A percentile compares a stretch with the other conserved stretches of the same genome.
Evolutionary conservation across 2,113 vertebrate species (phyloP).

Genomic region (Dryoscopus gambensis): DNA sequence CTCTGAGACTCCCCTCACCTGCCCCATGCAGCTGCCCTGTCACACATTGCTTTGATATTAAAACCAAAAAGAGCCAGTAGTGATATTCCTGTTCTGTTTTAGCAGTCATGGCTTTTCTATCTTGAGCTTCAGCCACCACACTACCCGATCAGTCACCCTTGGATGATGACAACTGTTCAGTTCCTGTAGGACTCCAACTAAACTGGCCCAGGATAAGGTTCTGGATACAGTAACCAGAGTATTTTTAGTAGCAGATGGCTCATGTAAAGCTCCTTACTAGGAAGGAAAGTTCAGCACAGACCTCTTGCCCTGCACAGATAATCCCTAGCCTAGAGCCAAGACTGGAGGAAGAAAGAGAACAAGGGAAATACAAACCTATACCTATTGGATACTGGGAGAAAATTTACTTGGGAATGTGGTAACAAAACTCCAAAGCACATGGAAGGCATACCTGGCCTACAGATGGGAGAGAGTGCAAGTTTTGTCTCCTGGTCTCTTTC

Average conservation of each 20-base stretch:
- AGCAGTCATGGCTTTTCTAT: conserved; percentile 16
- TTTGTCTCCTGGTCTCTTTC: conserved; percentile 48
- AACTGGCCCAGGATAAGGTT: not conserved
- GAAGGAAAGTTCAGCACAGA: not conserved
- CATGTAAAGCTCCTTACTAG: not conserved
- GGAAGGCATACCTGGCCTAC: conserved; percentile 3
- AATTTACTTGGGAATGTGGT: not conserved
- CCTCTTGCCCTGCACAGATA: not conserved
- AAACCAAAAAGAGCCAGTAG: not conserved
- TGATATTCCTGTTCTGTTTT: not conserved
- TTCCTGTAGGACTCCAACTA: not conserved
- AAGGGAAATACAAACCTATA: not conserved
- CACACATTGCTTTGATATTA: not conserved
- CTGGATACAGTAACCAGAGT: not conserved
- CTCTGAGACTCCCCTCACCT: not conserved
- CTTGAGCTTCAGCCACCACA: conserved; percentile 25
- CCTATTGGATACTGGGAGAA: not conserved
- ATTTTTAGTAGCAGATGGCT: conserved; percentile 38
- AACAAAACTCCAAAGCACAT: not conserved
- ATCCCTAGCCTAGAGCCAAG: not conserved
- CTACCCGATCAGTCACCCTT: not conserved
- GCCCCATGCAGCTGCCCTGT: not conserved
- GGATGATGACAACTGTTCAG: not conserved
- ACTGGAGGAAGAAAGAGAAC: not conserved
- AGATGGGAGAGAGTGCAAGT: not conserved